Conservation (phyloP, 2,888 invertebrate genomes). For the Pycnomerus fuliginosus region DNA sequence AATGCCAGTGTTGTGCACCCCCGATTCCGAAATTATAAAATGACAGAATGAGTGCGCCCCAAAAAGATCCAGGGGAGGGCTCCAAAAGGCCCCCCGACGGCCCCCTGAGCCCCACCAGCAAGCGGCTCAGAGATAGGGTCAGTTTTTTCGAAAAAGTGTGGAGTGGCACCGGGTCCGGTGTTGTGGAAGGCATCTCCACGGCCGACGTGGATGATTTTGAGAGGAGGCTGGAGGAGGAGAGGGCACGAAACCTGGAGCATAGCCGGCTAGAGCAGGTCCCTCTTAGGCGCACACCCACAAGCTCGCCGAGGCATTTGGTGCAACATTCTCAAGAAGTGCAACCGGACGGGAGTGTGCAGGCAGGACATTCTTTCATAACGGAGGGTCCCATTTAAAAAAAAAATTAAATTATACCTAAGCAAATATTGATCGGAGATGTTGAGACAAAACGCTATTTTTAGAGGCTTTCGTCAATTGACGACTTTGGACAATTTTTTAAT, state of each 20-base stretch:
- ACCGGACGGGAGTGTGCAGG: conserved; percentile 51
- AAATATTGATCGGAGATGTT: no score
- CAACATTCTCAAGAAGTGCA: conserved; percentile 35
- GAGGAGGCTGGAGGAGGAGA: conserved; percentile 37
- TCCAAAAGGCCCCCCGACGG: conserved; percentile 41
- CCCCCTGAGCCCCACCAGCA: conserved; percentile 49
- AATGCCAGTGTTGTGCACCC: neutral
- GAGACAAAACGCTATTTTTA: no score
- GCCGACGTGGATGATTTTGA: conserved; percentile 42
- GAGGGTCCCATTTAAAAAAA: neutral
- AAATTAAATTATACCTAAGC: neutral
- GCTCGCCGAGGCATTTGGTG: conserved; percentile 37
- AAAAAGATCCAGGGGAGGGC: conserved; percentile 34
- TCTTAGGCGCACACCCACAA: conserved; percentile 59
- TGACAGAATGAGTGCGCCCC: conserved; percentile 38
- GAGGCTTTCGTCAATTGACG: no score
- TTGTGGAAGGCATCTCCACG: conserved; percentile 30
- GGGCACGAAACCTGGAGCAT: conserved; percentile 36
- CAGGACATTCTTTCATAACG: conserved; percentile 21
- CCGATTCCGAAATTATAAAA: neutral
- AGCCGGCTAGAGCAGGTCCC: conserved; percentile 61
- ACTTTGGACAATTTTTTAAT: no score
- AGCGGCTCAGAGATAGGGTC: conserved; percentile 70
- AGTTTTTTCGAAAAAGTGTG: conserved; percentile 80
- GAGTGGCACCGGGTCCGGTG: conserved; percentile 57